Conservation (phyloP, 64 coral and sea anemone species). For the Hydrozoanthus tunicans region DNA sequence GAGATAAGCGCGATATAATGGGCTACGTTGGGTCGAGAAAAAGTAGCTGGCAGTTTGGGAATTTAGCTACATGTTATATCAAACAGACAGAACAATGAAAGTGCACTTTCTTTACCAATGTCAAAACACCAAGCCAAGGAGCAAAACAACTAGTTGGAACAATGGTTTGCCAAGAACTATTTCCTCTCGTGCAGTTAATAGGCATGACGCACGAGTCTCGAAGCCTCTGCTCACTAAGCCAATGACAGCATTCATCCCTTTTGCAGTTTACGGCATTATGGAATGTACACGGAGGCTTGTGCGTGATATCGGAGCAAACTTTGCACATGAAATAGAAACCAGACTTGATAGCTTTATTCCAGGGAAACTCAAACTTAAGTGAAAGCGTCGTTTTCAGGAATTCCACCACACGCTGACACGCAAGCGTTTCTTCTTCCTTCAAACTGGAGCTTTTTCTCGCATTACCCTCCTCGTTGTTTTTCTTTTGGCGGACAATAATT, state of each 20-base stretch:
- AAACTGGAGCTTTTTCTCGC: no score
- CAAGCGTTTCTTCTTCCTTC: no score
- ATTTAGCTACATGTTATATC: no score
- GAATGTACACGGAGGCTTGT: neutral
- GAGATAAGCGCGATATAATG: no score
- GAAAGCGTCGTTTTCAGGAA: neutral
- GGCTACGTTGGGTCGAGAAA: no score
- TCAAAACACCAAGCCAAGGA: neutral
- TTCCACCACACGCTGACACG: no score
- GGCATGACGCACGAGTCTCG: neutral
- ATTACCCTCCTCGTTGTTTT: no score
- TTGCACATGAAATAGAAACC: neutral
- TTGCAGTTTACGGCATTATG: neutral
- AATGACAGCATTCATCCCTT: slow-evolving; percentile 28
- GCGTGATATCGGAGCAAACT: neutral
- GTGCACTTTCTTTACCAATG: neutral
- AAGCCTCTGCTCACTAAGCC: slow-evolving; percentile 10
- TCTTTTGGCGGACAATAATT: neutral
- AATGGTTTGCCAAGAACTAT: neutral
- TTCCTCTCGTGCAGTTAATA: neutral
- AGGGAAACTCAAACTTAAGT: neutral
- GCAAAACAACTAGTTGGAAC: neutral
- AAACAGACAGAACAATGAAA: no score
- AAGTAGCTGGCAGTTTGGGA: no score
- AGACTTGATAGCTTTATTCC: neutral